Base-by-base conservation (phyloP, 2,113 vertebrate genomes). In the Chaetodon trifascialis region DNA sequence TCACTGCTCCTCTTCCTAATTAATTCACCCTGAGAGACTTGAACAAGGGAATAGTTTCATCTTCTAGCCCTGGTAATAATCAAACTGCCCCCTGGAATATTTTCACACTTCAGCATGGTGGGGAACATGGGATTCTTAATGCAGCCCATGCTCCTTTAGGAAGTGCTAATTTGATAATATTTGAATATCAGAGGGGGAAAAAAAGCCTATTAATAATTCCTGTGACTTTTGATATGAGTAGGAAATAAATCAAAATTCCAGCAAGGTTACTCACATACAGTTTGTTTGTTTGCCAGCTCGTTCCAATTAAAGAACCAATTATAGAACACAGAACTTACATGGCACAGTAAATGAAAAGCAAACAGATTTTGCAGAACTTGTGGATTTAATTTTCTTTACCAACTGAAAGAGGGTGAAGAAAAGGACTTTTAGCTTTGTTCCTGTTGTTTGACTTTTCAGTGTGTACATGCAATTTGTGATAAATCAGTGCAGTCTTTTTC, bases 161-260 rank as follows among this genome's bases (percentile, higher is more conserved):
- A 92, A 86, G 91, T 93, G 94, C 83, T 95, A 94, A 95, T 95
- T 94, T 94, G 91, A 92, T 94, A 91, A 89, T 46, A 73, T 86
- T 90, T 51, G 15, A 79, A 91, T 85, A 83, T 87, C 69, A 86
- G 52, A 82, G 69, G 70, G 78, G 80, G 30, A 40, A 16, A 40
- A 16, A 78, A 78, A 71, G 68, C 23, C 80, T 88, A 83, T 88
- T 91, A 91, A 91, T 92, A 91, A 92, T 88, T 88, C 62, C 56
- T 82, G 34, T 89, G 85, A 87, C 66, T 72, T 87, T 76, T 88
- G 54, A 85, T 70, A 73, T 75, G 58, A 60, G 49, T 11, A 25
- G 56, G 40, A 44, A 73, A 36, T 66, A 47, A 71, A 83, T 76
- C 19, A 1, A 15, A 73, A 68, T 47, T 58, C 34, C 23, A 30